Base-by-base conservation (phyloP, 2,888 invertebrate genomes). In the Eupithecia vulgata region DNA sequence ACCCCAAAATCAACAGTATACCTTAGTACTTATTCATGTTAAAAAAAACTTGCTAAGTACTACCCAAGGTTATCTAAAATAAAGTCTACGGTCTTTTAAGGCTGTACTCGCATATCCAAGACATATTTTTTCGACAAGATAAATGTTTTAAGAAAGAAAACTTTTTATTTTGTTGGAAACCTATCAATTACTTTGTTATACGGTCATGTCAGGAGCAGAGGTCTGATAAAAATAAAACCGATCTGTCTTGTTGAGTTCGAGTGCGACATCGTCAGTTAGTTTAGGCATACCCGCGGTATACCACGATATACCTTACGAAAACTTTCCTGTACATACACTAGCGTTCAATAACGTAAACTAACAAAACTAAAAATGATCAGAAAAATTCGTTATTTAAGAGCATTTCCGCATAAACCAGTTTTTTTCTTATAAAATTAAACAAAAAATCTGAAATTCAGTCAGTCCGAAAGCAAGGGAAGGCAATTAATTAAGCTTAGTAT, bases 191-290 rank as follows among this genome's bases (percentile, higher is more conserved):
- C 74, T 71, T n/a, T 77, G 62, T 72, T 73, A 73, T 40, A 59
- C 17, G 61, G 61, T 66, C 34, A 40, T 67, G 73, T 75, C 74
- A 76, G 78, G 67, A 76, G 70, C 71, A 71, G 67, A 52, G 30
- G 64, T 67, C 66, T 25, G 57, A 25, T 25, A 12, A 25, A 57
- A 57, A 81, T 82, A 82, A 81, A 84, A 84, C 80, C 81, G 81
- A 84, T 86, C 81, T 81, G 81, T 82, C 82, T 79, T 84, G 81
- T 85, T 85, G 83, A 21, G 52, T 21, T 1, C 21, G 25, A 25
- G 25, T 5, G 13, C 57, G 25, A 57, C 57, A 13, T 25, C 12
- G 25, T 57, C 57, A 13, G 57, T 57, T 57, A 57, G 52, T 52
- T 52, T 52, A 21, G 21, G 52, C 21, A 21, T 21, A 21, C 10